phyloP scores from a whole-genome alignment of 2,113 vertebrate genomes.

The Dicrurus megarhynchus region DNA sequence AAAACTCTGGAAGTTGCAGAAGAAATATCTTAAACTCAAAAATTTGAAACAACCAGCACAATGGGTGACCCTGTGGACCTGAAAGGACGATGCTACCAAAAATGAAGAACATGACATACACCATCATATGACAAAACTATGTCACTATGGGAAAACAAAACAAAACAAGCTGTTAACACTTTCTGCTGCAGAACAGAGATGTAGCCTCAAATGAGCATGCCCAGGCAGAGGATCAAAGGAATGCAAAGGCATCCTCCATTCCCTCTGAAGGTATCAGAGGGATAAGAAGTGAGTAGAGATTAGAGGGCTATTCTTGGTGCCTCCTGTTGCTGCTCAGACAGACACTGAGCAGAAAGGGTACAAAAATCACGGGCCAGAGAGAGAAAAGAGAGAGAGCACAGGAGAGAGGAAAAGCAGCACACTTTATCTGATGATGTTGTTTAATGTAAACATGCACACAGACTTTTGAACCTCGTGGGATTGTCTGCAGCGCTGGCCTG shows the following conservation, averaged over 20 bases:
- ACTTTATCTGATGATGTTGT: background rate
- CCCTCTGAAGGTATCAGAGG: background rate
- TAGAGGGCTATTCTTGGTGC: slow-evolving; percentile 23
- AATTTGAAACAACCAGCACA: background rate
- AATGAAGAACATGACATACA: background rate
- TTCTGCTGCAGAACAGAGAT: background rate
- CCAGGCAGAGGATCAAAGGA: background rate
- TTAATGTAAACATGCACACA: background rate
- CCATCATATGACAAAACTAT: background rate
- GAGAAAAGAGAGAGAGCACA: background rate
- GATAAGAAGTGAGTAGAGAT: slow-evolving; percentile 7
- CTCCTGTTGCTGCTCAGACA: slow-evolving; percentile 1
- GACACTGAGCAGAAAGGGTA: background rate
- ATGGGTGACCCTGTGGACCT: background rate
- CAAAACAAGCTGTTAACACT: background rate
- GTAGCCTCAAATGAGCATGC: background rate
- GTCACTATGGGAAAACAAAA: background rate
- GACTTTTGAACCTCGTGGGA: background rate
- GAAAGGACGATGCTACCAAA: background rate
- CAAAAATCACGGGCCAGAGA: background rate
- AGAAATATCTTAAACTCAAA: background rate
- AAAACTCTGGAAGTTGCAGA: background rate
- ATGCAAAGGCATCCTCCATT: background rate
- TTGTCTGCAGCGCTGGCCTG: background rate
- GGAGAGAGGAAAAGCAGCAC: background rate